Conservation (phyloP, 2,113 vertebrate genomes). For the Caloenas nicobarica region DNA sequence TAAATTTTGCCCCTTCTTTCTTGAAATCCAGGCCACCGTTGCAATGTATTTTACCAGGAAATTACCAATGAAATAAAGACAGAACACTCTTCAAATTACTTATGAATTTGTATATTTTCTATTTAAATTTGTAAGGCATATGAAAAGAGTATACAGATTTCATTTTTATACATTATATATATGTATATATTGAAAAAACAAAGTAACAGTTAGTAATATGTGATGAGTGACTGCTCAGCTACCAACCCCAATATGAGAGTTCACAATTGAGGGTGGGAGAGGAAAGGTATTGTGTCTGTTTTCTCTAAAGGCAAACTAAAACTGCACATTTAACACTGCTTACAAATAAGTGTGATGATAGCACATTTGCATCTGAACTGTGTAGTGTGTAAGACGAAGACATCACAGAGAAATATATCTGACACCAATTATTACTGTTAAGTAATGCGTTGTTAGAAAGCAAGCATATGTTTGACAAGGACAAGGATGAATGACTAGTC, state of each 20-base stretch:
- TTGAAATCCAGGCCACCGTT: neutral
- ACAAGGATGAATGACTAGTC: neutral
- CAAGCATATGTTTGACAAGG: neutral
- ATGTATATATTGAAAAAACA: neutral
- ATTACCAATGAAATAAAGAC: constrained; percentile 16
- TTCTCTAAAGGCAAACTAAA: neutral
- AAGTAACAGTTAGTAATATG: neutral
- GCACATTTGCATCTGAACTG: neutral
- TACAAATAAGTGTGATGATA: neutral
- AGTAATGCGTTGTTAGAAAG: constrained; percentile 1
- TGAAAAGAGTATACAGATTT: constrained; percentile 34
- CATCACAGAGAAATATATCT: neutral
- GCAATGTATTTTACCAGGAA: neutral
- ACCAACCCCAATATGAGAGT: neutral
- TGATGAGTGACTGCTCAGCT: neutral
- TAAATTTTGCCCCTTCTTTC: neutral
- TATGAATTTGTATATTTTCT: constrained; percentile 40
- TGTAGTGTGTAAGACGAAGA: neutral
- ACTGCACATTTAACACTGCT: neutral
- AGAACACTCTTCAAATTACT: neutral
- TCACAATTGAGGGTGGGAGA: neutral
- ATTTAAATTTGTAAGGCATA: constrained; percentile 59
- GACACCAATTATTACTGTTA: neutral
- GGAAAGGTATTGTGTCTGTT: neutral
- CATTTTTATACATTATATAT: neutral